Evolutionary conservation across 2,113 vertebrate species (phyloP).

Genomic region (Rhea americana): DNA sequence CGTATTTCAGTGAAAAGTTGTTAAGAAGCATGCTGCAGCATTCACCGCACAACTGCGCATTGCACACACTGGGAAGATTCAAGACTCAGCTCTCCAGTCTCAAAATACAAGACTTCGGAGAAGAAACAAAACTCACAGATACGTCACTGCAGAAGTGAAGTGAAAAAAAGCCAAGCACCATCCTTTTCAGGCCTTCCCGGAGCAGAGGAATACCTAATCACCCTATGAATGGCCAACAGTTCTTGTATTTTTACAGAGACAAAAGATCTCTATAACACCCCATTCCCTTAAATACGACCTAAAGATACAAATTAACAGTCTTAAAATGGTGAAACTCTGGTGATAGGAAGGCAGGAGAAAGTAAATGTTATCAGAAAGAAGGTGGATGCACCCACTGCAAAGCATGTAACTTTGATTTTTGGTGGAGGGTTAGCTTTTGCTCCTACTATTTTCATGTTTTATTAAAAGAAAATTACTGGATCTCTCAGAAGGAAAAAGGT

Average conservation of each 20-base stretch:
- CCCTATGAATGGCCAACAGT: neutral
- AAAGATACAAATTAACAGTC: fast-evolving
- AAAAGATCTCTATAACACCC: neutral
- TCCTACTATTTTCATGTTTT: neutral
- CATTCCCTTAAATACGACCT: neutral
- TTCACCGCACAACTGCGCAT: neutral
- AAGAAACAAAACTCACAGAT: neutral
- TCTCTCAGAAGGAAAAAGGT: neutral
- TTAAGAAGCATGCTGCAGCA: neutral
- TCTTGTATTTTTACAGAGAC: neutral
- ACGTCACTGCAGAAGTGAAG: neutral
- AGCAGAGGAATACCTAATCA: neutral
- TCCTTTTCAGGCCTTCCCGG: neutral
- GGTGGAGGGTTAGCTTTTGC: fast-evolving
- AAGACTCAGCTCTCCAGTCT: neutral
- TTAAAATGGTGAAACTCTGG: neutral
- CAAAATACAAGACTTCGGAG: neutral
- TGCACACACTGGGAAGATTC: neutral
- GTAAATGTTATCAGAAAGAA: neutral
- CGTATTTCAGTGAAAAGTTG: neutral
- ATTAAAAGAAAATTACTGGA: neutral
- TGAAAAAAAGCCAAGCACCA: neutral
- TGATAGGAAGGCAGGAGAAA: neutral
- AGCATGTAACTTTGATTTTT: neutral
- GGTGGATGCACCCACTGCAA: neutral